These are phyloP conservation scores for Cotesia chilonis DNA, from an alignment of 1,140 invertebrate genomes.

Conservation along the genomic window DNA sequence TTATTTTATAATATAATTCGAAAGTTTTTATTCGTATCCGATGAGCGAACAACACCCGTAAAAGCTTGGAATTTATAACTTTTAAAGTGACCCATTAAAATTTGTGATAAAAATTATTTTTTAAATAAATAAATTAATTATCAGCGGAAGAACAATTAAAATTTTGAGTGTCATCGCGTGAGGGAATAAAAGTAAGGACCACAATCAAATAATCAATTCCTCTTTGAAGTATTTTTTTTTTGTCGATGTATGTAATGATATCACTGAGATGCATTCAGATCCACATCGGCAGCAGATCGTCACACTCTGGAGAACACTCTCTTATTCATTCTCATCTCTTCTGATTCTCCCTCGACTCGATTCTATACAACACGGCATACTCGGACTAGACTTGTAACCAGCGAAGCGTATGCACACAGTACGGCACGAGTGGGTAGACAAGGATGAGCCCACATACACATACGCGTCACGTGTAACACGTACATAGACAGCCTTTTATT, in stretches of 20 bases:
- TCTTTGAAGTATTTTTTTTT: too few relatives aligned
- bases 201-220: conserved; percentile 1
- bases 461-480: conserved; percentile 19
- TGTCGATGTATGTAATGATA: too few relatives aligned
- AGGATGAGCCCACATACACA: conserved; percentile 22
- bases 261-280: too few relatives aligned
- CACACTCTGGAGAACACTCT: conserved; percentile 24
- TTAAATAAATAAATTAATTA: not conserved
- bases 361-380: too few relatives aligned
- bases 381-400: conserved; percentile 15
- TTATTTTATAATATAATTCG: too few relatives aligned
- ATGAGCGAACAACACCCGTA: too few relatives aligned
- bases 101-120: too few relatives aligned
- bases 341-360: conserved; percentile 2
- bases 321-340: not conserved
- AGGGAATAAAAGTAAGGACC: conserved; percentile 16
- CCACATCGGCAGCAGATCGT: not conserved
- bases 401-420: conserved; percentile 24
- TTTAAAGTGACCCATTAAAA: too few relatives aligned
- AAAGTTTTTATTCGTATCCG: too few relatives aligned
- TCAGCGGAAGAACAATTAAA: not conserved
- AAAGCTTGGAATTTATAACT: too few relatives aligned
- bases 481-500: not conserved
- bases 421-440: conserved; percentile 28
- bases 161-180: conserved; percentile 21